A percentile compares a stretch with the other conserved stretches of the same genome.
phyloP scores from a whole-genome alignment of 2,797 vertebrate species.

The Scarus forsteni region DNA sequence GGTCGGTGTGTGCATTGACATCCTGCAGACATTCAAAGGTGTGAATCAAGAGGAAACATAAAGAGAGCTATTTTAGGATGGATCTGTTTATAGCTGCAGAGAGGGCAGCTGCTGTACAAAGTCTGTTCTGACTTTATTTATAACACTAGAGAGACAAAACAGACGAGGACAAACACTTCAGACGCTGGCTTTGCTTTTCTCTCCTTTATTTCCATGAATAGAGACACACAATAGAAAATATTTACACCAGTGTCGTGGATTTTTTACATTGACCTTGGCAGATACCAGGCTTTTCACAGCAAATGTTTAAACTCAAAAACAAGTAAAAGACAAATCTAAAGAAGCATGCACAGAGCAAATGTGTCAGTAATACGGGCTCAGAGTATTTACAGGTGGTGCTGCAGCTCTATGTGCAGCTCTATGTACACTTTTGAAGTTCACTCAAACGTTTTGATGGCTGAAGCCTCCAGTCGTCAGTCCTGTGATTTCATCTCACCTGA shows the following conservation, averaged over 20 bases:
- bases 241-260: slow-evolving; percentile 60
- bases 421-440: slow-evolving; percentile 30
- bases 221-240: slow-evolving; percentile 46
- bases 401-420: slow-evolving; percentile 7
- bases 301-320: background rate
- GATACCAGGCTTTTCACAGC: slow-evolving; percentile 34
- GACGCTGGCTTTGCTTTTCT: slow-evolving; percentile 2
- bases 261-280: slow-evolving; percentile 51
- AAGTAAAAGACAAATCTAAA: slow-evolving; percentile 7
- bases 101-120: slow-evolving; percentile 19
- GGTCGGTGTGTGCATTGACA: slow-evolving; percentile 26
- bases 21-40: slow-evolving; percentile 7
- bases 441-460: background rate
- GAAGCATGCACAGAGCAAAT: slow-evolving; percentile 30
- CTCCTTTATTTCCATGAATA: slow-evolving; percentile 20
- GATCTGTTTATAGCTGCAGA: slow-evolving; percentile 21
- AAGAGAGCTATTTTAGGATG: slow-evolving; percentile 49
- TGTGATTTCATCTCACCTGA: slow-evolving; percentile 63
- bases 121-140: slow-evolving; percentile 10
- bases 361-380: background rate
- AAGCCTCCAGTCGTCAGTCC: background rate
- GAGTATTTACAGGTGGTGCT: slow-evolving; percentile 55
- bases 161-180: background rate
- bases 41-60: slow-evolving; percentile 40
- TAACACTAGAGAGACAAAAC: background rate